Percentiles rank a stretch among this genome's conserved stretches.
Evolutionary conservation across 37 sponge, comb jelly and placozoan species (phyloP).

Genomic region (Trichoplax adhaerens): DNA sequence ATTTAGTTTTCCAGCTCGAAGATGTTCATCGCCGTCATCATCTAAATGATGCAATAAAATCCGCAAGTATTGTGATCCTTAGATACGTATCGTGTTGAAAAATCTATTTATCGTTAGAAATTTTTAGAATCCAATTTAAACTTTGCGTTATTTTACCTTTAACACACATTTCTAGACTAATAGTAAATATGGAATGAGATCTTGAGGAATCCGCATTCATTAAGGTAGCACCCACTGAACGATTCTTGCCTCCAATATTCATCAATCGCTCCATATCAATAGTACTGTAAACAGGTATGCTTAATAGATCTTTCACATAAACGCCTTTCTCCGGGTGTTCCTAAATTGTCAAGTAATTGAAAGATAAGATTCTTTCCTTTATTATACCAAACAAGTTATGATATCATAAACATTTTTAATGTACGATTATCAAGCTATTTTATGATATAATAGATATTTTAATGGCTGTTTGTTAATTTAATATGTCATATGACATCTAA

Average conservation of each 20-base stretch:
- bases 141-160: neutral
- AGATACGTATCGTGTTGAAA: too few species aligned
- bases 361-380: too few species aligned
- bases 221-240: conserved; percentile 85
- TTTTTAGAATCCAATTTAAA: too few species aligned
- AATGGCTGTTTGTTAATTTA: too few species aligned
- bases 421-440: too few species aligned
- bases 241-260: conserved; percentile 71
- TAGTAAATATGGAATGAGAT: conserved; percentile 94
- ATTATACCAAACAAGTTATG: too few species aligned
- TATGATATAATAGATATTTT: too few species aligned
- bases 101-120: too few species aligned
- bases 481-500: too few species aligned
- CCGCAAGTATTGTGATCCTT: too few species aligned
- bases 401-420: too few species aligned
- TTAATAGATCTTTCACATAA: conserved; percentile 5
- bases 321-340: conserved; percentile 85
- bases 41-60: neutral
- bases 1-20: conserved; percentile 68
- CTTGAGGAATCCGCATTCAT: conserved; percentile 97
- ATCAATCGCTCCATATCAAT: conserved; percentile 56
- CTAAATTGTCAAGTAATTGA: conserved; percentile 9
- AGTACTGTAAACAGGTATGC: conserved; percentile 11
- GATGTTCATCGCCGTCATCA: conserved; percentile 22
- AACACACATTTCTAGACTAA: conserved; percentile 67